These are phyloP conservation scores for Drosophila nikananu DNA, from an alignment of 1,140 invertebrate genomes.

Conservation along the genomic window DNA sequence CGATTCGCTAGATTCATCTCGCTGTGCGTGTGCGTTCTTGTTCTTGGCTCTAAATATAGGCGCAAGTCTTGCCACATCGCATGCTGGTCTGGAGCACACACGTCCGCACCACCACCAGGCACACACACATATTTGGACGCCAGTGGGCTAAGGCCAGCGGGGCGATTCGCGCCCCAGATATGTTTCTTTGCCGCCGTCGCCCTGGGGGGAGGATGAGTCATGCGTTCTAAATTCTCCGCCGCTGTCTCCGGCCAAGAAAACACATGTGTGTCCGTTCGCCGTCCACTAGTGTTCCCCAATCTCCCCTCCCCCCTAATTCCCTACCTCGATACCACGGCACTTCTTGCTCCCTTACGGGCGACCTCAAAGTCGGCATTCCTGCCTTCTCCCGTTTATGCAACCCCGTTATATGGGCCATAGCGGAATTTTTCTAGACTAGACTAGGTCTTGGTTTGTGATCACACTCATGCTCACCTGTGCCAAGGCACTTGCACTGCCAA, in stretches of 20 bases:
- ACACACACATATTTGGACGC: conserved; percentile 11
- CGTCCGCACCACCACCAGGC: conserved; percentile 11
- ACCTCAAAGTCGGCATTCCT: not conserved
- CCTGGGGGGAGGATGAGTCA: conserved; percentile 50
- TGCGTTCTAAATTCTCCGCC: conserved; percentile 45
- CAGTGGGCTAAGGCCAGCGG: conserved; percentile 23
- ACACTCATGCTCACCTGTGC: conserved; percentile 9
- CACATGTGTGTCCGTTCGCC: conserved; percentile 39
- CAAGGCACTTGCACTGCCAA: not conserved
- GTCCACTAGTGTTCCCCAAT: conserved; percentile 7
- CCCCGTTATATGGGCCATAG: conserved; percentile 41
- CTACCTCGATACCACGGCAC: not conserved
- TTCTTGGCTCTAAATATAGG: conserved; percentile 47
- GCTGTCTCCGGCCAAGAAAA: conserved; percentile 33
- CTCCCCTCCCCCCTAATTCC: not conserved
- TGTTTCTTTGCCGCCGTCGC: conserved; percentile 25
- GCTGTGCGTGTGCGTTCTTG: conserved; percentile 11
- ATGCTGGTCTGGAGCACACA: conserved; percentile 50
- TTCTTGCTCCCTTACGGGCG: conserved; percentile 15
- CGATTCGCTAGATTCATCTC: conserved; percentile 26
- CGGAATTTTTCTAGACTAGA: conserved; percentile 27
- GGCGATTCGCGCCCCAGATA: conserved; percentile 45
- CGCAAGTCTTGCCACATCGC: conserved; percentile 44
- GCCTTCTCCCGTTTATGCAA: conserved; percentile 32
- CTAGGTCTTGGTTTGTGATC: conserved; percentile 11